Evolutionary conservation across 2,888 invertebrate species (phyloP).

Genomic region (Ormyrus thymus): DNA sequence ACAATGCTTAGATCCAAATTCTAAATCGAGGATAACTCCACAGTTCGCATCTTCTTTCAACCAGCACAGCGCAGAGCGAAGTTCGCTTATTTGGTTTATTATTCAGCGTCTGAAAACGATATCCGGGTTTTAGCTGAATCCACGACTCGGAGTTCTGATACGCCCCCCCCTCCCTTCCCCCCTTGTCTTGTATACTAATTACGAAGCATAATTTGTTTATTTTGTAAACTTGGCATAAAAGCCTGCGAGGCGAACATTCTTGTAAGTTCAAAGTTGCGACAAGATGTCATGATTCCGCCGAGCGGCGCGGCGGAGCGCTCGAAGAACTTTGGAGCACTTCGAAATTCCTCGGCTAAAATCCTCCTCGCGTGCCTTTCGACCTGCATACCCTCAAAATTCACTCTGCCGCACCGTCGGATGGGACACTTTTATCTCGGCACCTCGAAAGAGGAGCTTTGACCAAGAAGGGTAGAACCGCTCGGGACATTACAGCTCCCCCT

Average conservation of each 20-base stretch:
- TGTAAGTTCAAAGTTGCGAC: not conserved
- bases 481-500: slow-evolving; percentile 26
- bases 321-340: slow-evolving; percentile 14
- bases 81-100: too few relatives aligned
- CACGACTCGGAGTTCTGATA: too few relatives aligned
- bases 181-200: not conserved
- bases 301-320: not conserved
- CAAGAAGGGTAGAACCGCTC: not conserved
- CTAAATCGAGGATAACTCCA: too few relatives aligned
- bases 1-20: too few relatives aligned
- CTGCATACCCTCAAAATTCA: slow-evolving; percentile 32
- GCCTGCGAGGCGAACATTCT: not conserved
- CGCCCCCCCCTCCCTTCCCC: not conserved
- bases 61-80: too few relatives aligned
- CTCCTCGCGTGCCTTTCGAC: slow-evolving; percentile 14
- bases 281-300: not conserved
- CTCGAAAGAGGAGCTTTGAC: slow-evolving; percentile 5
- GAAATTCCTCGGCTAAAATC: slow-evolving; percentile 39
- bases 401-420: not conserved
- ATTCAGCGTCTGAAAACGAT: too few relatives aligned
- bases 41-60: too few relatives aligned
- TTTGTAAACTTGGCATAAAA: not conserved
- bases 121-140: too few relatives aligned
- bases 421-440: slow-evolving; percentile 41
- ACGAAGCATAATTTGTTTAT: not conserved